These are phyloP conservation scores for Watsonalla cultraria DNA, from an alignment of 2,888 invertebrate species.

Conservation along the genomic window DNA sequence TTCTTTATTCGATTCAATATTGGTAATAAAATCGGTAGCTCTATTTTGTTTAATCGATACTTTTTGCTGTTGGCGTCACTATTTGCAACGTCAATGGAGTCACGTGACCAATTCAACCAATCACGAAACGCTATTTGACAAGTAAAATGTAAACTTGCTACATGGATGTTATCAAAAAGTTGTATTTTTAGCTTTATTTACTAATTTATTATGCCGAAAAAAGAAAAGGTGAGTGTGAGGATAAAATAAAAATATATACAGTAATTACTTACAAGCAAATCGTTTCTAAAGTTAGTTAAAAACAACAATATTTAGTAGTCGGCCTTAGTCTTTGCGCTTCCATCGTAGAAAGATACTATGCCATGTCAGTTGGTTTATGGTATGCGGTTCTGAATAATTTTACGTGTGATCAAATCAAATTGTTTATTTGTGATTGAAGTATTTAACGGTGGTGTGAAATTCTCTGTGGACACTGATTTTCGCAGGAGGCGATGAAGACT, in stretches of 20 bases:
- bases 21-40: not conserved
- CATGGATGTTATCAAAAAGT: slow-evolving; percentile 48
- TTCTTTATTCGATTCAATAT: not conserved
- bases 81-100: slow-evolving; percentile 46
- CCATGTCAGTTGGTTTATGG: slow-evolving; percentile 69
- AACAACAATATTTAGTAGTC: slow-evolving; percentile 39
- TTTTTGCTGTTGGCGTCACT: slow-evolving; percentile 22
- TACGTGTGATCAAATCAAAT: slow-evolving; percentile 54
- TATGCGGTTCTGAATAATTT: slow-evolving; percentile 64
- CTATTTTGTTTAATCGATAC: slow-evolving; percentile 1
- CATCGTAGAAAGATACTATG: slow-evolving; percentile 44
- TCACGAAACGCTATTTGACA: slow-evolving; percentile 32
- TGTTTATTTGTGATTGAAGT: slow-evolving; percentile 45
- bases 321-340: slow-evolving; percentile 45
- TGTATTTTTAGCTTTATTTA: slow-evolving; percentile 50
- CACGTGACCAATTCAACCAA: slow-evolving; percentile 51
- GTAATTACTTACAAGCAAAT: slow-evolving; percentile 2
- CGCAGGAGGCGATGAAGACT: slow-evolving; percentile 78
- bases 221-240: slow-evolving; percentile 52
- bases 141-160: slow-evolving; percentile 51
- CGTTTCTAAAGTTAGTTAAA: slow-evolving; percentile 16
- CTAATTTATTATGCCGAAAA: slow-evolving; percentile 53
- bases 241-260: slow-evolving; percentile 13
- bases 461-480: slow-evolving; percentile 60
- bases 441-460: slow-evolving; percentile 56